Conservation (phyloP, 2,888 invertebrate species). For the Aphidius colemani region DNA sequence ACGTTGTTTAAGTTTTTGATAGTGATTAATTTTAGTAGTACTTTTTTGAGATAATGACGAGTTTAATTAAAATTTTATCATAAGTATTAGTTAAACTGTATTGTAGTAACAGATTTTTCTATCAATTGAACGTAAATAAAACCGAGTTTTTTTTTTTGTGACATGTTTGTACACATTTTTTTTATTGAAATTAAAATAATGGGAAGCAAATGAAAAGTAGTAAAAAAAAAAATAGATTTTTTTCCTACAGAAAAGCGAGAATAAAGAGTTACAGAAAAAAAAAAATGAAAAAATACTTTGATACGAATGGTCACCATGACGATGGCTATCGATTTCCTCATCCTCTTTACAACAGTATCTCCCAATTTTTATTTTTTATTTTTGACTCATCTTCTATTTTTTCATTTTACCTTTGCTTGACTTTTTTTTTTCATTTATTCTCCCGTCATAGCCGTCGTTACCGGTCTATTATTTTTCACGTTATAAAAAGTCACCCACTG, state of each 20-base stretch:
- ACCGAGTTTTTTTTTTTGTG: not conserved
- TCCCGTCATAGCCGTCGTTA: constrained; percentile 29
- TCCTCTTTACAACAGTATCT: constrained; percentile 35
- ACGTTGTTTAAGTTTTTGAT: too few species aligned
- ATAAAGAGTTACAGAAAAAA: constrained; percentile 7
- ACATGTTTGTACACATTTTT: too few species aligned
- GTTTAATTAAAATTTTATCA: too few species aligned
- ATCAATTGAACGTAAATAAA: not conserved
- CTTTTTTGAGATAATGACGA: too few species aligned
- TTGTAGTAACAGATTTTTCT: not conserved
- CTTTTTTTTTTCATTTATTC: constrained; percentile 14
- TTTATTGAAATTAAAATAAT: too few species aligned
- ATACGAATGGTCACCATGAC: constrained; percentile 49
- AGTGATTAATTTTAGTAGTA: too few species aligned
- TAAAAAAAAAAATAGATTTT: constrained; percentile 7
- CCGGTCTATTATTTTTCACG: constrained; percentile 32
- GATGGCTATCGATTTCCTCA: constrained; percentile 48
- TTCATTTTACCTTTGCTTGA: not conserved
- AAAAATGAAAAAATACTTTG: constrained; percentile 36
- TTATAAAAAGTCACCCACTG: constrained; percentile 12
- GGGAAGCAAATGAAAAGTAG: not conserved
- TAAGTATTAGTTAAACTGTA: too few species aligned
- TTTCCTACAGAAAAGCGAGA: not conserved
- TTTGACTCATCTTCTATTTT: constrained; percentile 7
- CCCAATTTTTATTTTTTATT: constrained; percentile 18